phyloP scores from a whole-genome alignment of 1,140 invertebrate genomes.

The Drosophila quadrilineata region DNA sequence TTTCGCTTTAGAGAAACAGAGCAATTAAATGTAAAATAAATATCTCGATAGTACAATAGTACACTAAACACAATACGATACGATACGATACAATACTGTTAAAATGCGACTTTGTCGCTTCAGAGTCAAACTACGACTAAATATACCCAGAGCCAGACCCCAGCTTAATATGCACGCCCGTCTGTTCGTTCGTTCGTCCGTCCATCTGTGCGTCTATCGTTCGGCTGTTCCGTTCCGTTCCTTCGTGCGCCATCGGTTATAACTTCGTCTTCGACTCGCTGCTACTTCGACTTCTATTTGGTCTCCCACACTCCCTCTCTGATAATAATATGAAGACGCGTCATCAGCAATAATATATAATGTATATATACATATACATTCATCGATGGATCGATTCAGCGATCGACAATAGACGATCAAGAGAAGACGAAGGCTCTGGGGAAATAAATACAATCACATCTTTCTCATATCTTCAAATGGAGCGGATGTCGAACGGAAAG shows the following conservation, averaged over 20 bases:
- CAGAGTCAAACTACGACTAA: slow-evolving; percentile 58
- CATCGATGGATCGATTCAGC: slow-evolving; percentile 9
- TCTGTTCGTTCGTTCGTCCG: slow-evolving; percentile 6
- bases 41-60: too few species aligned
- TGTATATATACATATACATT: too few species aligned
- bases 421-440: background rate
- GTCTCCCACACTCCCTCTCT: too few species aligned
- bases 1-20: background rate
- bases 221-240: too few species aligned
- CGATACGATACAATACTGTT: background rate
- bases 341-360: too few species aligned
- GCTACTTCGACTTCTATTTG: too few species aligned
- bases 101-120: slow-evolving; percentile 46
- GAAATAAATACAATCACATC: background rate
- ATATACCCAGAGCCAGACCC: slow-evolving; percentile 60
- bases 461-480: background rate
- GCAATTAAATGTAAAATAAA: too few species aligned
- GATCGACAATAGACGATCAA: slow-evolving; percentile 12
- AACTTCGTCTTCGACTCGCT: too few species aligned
- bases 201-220: too few species aligned
- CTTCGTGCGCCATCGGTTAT: too few species aligned
- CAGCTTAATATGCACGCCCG: slow-evolving; percentile 52
- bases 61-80: too few species aligned
- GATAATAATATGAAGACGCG: too few species aligned
- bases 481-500: background rate